These are phyloP conservation scores for Spodoptera picta DNA, from an alignment of 2,888 invertebrate genomes.

Conservation along the genomic window DNA sequence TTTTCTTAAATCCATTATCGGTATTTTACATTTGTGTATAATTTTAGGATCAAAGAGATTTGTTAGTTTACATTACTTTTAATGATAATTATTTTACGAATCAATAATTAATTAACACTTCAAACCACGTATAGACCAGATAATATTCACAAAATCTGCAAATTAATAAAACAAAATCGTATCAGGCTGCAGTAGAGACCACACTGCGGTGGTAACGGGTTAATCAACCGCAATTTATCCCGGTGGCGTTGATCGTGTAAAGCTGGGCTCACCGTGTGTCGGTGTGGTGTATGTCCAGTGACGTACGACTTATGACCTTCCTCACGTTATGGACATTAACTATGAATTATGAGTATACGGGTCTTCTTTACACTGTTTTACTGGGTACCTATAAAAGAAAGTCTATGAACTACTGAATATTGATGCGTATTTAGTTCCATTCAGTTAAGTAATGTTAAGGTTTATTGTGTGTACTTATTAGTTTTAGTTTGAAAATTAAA, in stretches of 20 bases:
- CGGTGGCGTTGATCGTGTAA: constrained; percentile 23
- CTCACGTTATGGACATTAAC: constrained; percentile 27
- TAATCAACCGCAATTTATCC: constrained; percentile 34
- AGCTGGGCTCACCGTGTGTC: constrained; percentile 24
- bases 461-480: too few species aligned
- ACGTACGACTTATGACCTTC: constrained; percentile 19
- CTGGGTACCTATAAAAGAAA: constrained; percentile 1
- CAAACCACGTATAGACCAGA: too few species aligned
- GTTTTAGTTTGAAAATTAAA: too few species aligned
- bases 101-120: too few species aligned
- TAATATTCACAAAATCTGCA: too few species aligned
- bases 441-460: too few species aligned
- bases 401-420: background rate
- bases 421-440: too few species aligned
- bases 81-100: too few species aligned
- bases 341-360: constrained; percentile 29
- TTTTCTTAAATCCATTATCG: too few species aligned
- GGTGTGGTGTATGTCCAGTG: constrained; percentile 26
- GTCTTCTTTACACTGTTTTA: constrained; percentile 31
- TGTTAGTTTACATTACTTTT: too few species aligned
- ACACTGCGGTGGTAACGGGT: constrained; percentile 12
- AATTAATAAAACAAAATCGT: background rate
- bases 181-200: constrained; percentile 5
- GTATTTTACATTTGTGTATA: too few species aligned
- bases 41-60: too few species aligned